Percentiles rank a stretch among this genome's conserved stretches.
These are phyloP conservation scores for Micrastur ruficollis DNA, from an alignment of 2,797 vertebrate species.

Conservation along the genomic window DNA sequence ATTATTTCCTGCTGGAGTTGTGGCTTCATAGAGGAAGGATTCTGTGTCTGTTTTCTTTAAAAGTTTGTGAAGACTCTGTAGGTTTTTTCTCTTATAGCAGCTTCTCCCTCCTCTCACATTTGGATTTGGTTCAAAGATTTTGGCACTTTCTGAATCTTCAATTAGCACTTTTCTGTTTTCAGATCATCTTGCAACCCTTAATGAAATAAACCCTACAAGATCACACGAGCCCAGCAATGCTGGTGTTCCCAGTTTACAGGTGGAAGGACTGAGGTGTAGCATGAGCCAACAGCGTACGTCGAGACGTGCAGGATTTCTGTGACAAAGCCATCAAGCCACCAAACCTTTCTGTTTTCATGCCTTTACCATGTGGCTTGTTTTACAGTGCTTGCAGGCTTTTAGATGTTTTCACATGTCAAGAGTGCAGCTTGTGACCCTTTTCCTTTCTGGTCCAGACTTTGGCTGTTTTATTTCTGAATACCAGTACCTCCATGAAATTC, in stretches of 20 bases:
- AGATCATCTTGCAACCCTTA: background rate
- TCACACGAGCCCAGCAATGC: background rate
- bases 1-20: background rate
- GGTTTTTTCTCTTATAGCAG: background rate
- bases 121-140: background rate
- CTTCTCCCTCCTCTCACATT: background rate
- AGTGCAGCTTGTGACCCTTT: background rate
- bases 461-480: background rate
- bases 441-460: background rate
- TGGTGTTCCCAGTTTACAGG: background rate
- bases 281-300: fast-evolving
- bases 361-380: background rate
- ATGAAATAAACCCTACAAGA: background rate
- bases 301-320: background rate
- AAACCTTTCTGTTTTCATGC: background rate
- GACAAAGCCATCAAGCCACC: background rate
- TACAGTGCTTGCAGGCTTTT: background rate
- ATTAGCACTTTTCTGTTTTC: background rate
- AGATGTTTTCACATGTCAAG: background rate
- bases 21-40: background rate
- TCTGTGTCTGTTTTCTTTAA: background rate
- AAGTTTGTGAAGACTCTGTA: background rate
- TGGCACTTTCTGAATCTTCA: background rate
- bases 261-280: background rate
- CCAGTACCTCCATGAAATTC: background rate